Conservation (phyloP, 2,888 invertebrate genomes). For the Andrena hattorfiana region DNA sequence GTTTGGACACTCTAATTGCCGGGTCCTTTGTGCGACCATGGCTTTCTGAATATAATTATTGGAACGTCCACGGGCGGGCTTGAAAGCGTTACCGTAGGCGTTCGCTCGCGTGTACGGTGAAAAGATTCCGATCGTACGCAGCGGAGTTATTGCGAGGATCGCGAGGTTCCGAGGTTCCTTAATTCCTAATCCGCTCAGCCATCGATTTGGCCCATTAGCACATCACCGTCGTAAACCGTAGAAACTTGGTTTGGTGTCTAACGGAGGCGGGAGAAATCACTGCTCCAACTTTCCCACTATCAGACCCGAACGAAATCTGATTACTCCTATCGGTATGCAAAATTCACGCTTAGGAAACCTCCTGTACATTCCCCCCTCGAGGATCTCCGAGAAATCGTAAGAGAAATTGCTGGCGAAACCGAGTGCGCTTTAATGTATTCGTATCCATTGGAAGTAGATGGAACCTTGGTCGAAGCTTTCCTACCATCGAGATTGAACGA, state of each 20-base stretch:
- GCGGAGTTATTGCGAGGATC: no score
- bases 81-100: neutral
- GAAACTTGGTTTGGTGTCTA: neutral
- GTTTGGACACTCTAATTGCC: constrained; percentile 49
- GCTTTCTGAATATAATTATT: constrained; percentile 39
- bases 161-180: no score
- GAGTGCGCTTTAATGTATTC: no score
- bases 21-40: constrained; percentile 11
- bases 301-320: neutral
- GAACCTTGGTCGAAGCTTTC: no score
- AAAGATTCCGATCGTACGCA: neutral
- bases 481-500: no score
- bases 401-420: neutral
- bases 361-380: no score
- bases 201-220: no score
- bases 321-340: neutral
- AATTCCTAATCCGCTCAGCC: no score
- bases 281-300: neutral
- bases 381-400: neutral
- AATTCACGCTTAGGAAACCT: neutral
- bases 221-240: neutral
- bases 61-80: neutral
- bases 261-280: neutral
- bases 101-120: neutral
- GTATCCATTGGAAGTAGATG: no score